Evolutionary conservation across 2,113 vertebrate species (phyloP), one percentile per base, ranked within the genome.

Genomic region (Sterrhoptilus dennistouni): DNA sequence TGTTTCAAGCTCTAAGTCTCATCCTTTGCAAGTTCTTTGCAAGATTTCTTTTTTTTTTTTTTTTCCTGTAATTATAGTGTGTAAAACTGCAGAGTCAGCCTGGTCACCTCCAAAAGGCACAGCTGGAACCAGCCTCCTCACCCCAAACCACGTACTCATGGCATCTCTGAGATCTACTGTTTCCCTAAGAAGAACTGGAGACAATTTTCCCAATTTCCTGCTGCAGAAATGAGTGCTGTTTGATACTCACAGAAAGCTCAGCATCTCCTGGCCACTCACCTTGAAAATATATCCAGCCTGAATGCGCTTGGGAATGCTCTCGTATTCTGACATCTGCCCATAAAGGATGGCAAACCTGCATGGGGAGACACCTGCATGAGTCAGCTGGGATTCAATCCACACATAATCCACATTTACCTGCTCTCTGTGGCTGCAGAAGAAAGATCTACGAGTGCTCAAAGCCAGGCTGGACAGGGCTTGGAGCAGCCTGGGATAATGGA

Each of bases 331-430:
- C 17, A 97, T 45, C 94, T 98, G 98, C 77, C 98, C 98, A 35
- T 97, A 98, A 8, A 98, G 97, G 80, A 98, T 64, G 27, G 98
- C 98, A 8, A 97, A 98, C 98, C 98, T 98, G 40, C 20, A 42
- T 19, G 6, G 83, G 57, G 71, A 68, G 35, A 68, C 23, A 64
- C 3, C 3, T 4, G 54, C 50, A 2, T 76, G 40, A 85, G 33
- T 49, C 56, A n/a, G 22, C 14, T 36, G 29, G 36, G 14, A 31
- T 2, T 5, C 14, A 68, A 47, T 1, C 18, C 3, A 61, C 16
- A 0, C 3, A 25, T 1, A 52, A 33, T 1, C 21, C 2, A 50
- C 19, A 1, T 9, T 16, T 6, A 3, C 9, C 12, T 12, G 8
- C 79, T 53, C 13, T 0, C 11, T 18, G 2, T 0, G 5, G 16